These are phyloP conservation scores for Zenarchopterus dispar DNA, from an alignment of 2,797 vertebrate genomes.

Conservation along the genomic window DNA sequence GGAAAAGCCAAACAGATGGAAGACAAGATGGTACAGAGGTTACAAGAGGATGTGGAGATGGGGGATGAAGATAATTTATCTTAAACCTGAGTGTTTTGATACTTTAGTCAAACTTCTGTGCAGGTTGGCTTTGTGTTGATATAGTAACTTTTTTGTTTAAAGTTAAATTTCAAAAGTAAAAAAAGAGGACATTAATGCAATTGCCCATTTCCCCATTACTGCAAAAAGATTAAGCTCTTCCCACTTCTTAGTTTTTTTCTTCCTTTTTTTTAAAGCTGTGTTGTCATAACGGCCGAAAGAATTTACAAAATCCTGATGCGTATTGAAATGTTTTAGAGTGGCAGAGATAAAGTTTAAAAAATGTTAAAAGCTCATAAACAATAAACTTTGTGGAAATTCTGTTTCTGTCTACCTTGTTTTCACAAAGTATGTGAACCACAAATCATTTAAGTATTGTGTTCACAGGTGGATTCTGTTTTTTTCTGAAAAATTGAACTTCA, in stretches of 20 bases:
- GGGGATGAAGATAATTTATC: slow-evolving; percentile 75
- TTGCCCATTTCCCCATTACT: neutral
- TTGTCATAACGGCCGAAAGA: neutral
- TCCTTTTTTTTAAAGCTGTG: neutral
- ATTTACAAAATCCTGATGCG: slow-evolving; percentile 6
- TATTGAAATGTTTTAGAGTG: neutral
- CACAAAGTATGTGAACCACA: neutral
- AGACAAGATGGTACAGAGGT: slow-evolving; percentile 94
- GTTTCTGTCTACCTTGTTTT: neutral
- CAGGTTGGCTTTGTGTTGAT: slow-evolving; percentile 24
- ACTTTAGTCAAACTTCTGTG: slow-evolving; percentile 2
- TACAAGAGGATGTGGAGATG: slow-evolving; percentile 93
- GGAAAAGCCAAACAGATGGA: slow-evolving; percentile 92
- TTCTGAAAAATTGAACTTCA: no score
- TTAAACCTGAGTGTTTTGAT: neutral
- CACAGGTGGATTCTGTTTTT: neutral
- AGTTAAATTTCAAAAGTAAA: slow-evolving; percentile 5
- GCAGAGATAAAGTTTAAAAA: neutral
- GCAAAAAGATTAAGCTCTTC: neutral
- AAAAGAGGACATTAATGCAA: neutral
- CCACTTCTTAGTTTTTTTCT: neutral
- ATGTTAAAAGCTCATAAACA: slow-evolving; percentile 5
- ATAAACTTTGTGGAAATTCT: slow-evolving; percentile 7
- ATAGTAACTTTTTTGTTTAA: slow-evolving; percentile 21
- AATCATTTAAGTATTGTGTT: neutral